Evolutionary conservation across 2,888 invertebrate genomes (phyloP).

Genomic region (Agrochola circellaris): DNA sequence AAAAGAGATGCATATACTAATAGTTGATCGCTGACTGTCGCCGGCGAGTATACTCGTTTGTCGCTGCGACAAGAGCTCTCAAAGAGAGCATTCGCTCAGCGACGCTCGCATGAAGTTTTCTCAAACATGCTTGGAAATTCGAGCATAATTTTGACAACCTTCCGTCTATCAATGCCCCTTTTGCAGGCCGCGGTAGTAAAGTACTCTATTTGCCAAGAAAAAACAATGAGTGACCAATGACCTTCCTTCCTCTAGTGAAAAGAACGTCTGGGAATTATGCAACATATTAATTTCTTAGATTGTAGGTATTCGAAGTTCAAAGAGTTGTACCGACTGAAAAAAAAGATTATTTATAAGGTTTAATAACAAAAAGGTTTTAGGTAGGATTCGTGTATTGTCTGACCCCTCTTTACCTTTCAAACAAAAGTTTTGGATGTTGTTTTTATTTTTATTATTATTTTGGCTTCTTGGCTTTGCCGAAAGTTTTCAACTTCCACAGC

Average conservation of each 20-base stretch:
- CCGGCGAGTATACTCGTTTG: too few species aligned
- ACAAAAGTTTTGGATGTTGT: slow-evolving; percentile 33
- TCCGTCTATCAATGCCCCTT: too few species aligned
- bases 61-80: too few species aligned
- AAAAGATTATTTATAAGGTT: slow-evolving; percentile 13
- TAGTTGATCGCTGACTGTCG: too few species aligned
- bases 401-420: slow-evolving; percentile 15
- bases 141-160: too few species aligned
- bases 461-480: slow-evolving; percentile 41
- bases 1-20: too few species aligned
- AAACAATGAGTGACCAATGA: background rate
- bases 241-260: background rate
- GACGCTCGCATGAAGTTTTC: background rate
- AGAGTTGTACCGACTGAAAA: slow-evolving; percentile 11
- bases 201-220: background rate
- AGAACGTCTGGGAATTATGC: background rate
- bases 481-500: slow-evolving; percentile 35
- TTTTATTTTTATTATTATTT: slow-evolving; percentile 46
- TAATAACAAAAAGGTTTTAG: slow-evolving; percentile 22
- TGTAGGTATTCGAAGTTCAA: slow-evolving; percentile 34
- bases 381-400: slow-evolving; percentile 45
- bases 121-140: too few species aligned
- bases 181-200: too few species aligned
- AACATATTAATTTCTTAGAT: background rate
- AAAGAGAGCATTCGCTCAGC: too few species aligned